Evolutionary conservation across 2,888 invertebrate genomes (phyloP).

Genomic region (Pyrocoelia pectoralis): DNA sequence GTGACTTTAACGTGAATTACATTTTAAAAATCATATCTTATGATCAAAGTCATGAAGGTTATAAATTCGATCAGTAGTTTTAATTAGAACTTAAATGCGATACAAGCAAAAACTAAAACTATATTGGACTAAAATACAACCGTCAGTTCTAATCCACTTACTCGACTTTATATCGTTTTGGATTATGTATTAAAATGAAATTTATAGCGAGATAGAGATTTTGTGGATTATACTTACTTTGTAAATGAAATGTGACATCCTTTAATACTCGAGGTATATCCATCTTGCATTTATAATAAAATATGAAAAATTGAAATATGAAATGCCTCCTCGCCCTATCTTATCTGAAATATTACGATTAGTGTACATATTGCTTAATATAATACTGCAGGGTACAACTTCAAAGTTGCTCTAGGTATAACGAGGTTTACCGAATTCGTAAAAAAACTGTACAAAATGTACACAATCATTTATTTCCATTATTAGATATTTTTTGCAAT

Average conservation of each 20-base stretch:
- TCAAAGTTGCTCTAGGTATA: too few relatives aligned
- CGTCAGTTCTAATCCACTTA: background rate
- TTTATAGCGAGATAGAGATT: background rate
- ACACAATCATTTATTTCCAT: too few relatives aligned
- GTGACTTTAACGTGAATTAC: background rate
- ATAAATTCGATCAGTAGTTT: background rate
- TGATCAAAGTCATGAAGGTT: background rate
- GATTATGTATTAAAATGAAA: background rate
- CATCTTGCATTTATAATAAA: background rate
- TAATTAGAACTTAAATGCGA: background rate
- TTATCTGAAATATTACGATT: too few relatives aligned
- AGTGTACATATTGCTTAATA: too few relatives aligned
- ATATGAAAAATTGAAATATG: too few relatives aligned
- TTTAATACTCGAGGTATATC: background rate
- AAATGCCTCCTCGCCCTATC: too few relatives aligned
- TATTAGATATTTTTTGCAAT: too few relatives aligned
- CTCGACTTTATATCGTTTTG: background rate
- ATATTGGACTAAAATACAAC: background rate
- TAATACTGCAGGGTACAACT: too few relatives aligned
- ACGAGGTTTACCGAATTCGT: too few relatives aligned
- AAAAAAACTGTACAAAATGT: too few relatives aligned
- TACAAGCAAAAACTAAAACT: background rate
- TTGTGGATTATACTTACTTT: background rate
- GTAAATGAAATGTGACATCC: background rate
- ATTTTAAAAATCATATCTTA: constrained; percentile 2